phyloP scores from a whole-genome alignment of 2,113 vertebrate species.

The Leucosticte australis region DNA sequence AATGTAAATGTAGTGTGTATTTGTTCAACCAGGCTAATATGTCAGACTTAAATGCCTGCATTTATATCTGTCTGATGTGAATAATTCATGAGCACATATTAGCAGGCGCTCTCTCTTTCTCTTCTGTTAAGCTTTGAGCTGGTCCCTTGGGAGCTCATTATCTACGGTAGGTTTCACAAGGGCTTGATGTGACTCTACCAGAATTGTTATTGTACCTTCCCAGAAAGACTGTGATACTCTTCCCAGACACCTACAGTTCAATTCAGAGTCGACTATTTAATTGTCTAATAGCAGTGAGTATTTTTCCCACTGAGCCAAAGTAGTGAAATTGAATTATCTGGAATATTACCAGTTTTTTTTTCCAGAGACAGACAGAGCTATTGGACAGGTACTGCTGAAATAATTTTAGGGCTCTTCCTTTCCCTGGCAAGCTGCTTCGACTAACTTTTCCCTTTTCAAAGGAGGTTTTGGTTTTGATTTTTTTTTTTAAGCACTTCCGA shows the following conservation, averaged over 20 bases:
- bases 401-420: not conserved
- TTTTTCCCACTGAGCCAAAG: not conserved
- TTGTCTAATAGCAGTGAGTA: not conserved
- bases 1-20: not conserved
- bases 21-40: not conserved
- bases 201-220: slow-evolving; percentile 36
- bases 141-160: slow-evolving; percentile 44
- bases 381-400: not conserved
- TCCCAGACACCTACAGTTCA: not conserved
- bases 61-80: slow-evolving; percentile 18
- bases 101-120: not conserved
- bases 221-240: slow-evolving; percentile 21
- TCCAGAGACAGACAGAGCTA: not conserved
- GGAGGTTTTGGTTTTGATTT: not conserved
- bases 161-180: not conserved
- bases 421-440: not conserved
- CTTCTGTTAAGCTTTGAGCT: not conserved
- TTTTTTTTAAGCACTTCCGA: not conserved
- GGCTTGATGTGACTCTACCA: not conserved
- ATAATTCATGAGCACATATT: slow-evolving; percentile 31
- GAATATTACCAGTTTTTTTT: not conserved
- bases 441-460: not conserved
- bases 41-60: not conserved
- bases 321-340: not conserved
- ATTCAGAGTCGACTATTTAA: not conserved